Conservation (phyloP, 2,113 vertebrate species). For the Petroica traversi region DNA sequence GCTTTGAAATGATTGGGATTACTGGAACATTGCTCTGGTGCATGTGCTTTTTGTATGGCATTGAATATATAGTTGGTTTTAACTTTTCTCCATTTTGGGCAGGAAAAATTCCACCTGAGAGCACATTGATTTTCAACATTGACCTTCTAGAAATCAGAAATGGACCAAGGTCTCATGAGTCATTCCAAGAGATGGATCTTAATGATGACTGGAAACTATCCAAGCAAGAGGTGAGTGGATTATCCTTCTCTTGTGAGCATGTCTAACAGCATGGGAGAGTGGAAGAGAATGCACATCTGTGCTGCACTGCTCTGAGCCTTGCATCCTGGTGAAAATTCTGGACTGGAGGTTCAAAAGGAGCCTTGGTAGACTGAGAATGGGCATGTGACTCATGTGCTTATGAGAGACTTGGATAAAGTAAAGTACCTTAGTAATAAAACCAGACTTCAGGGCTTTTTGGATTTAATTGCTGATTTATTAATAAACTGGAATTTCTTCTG, state of each 20-base stretch:
- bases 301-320: neutral
- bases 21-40: neutral
- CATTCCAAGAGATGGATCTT: slow-evolving; percentile 98
- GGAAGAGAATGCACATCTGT: neutral
- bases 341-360: neutral
- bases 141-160: slow-evolving; percentile 94
- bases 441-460: neutral
- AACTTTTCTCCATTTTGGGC: neutral
- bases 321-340: neutral
- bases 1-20: neutral
- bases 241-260: neutral
- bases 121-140: slow-evolving; percentile 89
- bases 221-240: slow-evolving; percentile 82
- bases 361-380: neutral
- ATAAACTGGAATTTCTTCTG: neutral
- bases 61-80: neutral
- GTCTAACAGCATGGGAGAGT: neutral
- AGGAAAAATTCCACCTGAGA: slow-evolving; percentile 98
- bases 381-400: neutral
- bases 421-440: neutral
- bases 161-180: slow-evolving; percentile 94
- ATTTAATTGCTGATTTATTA: neutral
- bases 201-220: slow-evolving; percentile 98
- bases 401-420: neutral
- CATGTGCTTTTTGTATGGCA: neutral